Evolutionary conservation across 2,888 invertebrate species (phyloP).

Genomic region (Xylota sylvarum): DNA sequence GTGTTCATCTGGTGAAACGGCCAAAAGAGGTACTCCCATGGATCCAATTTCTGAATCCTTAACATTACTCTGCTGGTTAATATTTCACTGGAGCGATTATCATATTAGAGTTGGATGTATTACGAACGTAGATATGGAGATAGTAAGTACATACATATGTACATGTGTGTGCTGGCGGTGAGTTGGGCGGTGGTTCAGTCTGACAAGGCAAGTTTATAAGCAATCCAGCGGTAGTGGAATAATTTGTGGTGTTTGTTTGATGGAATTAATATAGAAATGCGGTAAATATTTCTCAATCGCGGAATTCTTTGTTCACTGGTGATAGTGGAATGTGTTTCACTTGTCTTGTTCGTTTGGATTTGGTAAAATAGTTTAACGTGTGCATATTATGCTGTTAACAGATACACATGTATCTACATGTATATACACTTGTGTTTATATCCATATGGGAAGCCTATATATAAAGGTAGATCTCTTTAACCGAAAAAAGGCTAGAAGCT

Average conservation of each 20-base stretch:
- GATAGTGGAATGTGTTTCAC: slow-evolving; percentile 15
- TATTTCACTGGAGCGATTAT: slow-evolving; percentile 71
- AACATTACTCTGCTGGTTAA: slow-evolving; percentile 58
- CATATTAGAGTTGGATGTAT: slow-evolving; percentile 56
- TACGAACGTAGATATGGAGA: slow-evolving; percentile 4
- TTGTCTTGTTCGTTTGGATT: slow-evolving; percentile 12
- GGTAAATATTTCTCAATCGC: slow-evolving; percentile 39
- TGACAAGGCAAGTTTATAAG: slow-evolving; percentile 13
- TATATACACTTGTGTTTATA: too few relatives aligned
- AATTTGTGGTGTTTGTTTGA: slow-evolving; percentile 50
- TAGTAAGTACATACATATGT: neutral
- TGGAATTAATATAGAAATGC: slow-evolving; percentile 40
- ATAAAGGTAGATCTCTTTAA: too few relatives aligned
- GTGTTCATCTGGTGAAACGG: slow-evolving; percentile 34
- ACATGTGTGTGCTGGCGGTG: neutral
- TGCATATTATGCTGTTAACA: neutral
- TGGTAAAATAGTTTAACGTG: neutral
- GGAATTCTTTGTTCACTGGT: slow-evolving; percentile 25
- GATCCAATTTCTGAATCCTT: slow-evolving; percentile 47
- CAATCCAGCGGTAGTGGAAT: slow-evolving; percentile 21
- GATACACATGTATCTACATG: too few relatives aligned
- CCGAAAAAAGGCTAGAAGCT: too few relatives aligned
- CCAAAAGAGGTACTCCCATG: slow-evolving; percentile 42
- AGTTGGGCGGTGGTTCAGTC: neutral
- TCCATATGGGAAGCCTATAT: too few relatives aligned